Evolutionary conservation across 2,113 vertebrate genomes (phyloP), one percentile per base, ranked within the genome.

Genomic region (Apteryx mantelli): DNA sequence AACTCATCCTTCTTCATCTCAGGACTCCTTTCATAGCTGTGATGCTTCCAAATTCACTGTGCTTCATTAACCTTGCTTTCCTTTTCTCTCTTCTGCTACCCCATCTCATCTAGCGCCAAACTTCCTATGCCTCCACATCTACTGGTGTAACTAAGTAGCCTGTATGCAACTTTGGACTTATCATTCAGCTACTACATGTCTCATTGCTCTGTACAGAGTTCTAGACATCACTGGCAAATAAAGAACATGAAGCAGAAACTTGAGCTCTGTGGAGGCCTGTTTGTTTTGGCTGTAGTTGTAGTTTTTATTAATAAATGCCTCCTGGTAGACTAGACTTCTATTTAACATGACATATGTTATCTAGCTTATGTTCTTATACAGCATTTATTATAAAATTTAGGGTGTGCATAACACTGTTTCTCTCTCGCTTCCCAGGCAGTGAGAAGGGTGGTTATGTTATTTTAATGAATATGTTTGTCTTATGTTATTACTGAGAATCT

Each of bases 271-370:
- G 86, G 63, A 93, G 79, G 78, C 46, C 95, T 95, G 93, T 95
- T 96, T 97, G 82, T 88, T 96, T 97, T 97, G 97, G 96, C 97
- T 95, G 75, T 38, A 4, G 0, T 84, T 76, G 58, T 34, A 74
- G 75, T 32, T 95, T 95, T 95, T 89, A 96, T 96, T 95, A 97
- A 96, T 94, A 94, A 96, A 95, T 95, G 93, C 91, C 94, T 96
- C 79, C 92, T 95, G 75, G 48, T 95, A 95, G 96, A 80, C 91
- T 92, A 95, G 95, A 92, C 84, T 70, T 88, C 65, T 65, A 95
- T 96, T 93, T 96, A 89, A 92, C 94, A 94, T 88, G 89, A 95
- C 78, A 94, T 97, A 88, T 94, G 91, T 92, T 96, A 96, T 95
- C 95, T 95, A 93, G 89, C 84, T 97, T 91, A 86, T 80, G 94